Percentiles rank a stretch among this genome's conserved stretches.
Conservation (phyloP, 1,140 invertebrate species). For the Trinorchestia longiramus region DNA sequence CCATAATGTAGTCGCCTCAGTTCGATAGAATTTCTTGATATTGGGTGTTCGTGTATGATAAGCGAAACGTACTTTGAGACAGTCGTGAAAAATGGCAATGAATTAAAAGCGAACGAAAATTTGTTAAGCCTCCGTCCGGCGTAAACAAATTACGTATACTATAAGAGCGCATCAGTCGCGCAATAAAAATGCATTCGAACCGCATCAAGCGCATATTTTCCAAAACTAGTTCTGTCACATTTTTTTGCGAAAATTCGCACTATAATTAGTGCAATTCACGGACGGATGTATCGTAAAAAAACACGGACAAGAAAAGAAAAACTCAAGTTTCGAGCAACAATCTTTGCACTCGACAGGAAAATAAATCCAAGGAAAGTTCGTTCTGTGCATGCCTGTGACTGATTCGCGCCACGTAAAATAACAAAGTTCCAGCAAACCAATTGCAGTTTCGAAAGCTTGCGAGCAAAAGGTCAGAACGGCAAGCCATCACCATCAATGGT, state of each 20-base stretch:
- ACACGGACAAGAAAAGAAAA: background rate
- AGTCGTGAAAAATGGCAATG: no score
- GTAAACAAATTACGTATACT: no score
- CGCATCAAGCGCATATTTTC: background rate
- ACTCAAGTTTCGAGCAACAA: background rate
- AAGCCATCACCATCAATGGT: background rate
- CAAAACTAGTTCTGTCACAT: background rate
- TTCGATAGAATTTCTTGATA: no score
- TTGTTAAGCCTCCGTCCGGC: no score
- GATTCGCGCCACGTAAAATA: background rate
- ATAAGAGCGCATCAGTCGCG: no score
- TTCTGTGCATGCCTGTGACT: background rate
- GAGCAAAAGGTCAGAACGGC: background rate
- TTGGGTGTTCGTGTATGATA: no score
- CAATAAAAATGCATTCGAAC: no score
- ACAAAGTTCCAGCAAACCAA: conserved; percentile 1
- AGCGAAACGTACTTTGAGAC: no score
- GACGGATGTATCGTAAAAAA: background rate
- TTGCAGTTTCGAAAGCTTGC: conserved; percentile 6
- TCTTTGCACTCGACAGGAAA: background rate
- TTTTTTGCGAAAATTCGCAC: background rate
- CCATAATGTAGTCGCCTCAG: no score
- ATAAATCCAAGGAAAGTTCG: background rate
- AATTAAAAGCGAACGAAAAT: no score
- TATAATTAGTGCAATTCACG: background rate